These are phyloP conservation scores for Goniozus legneri DNA, from an alignment of 1,140 invertebrate species.

Conservation along the genomic window DNA sequence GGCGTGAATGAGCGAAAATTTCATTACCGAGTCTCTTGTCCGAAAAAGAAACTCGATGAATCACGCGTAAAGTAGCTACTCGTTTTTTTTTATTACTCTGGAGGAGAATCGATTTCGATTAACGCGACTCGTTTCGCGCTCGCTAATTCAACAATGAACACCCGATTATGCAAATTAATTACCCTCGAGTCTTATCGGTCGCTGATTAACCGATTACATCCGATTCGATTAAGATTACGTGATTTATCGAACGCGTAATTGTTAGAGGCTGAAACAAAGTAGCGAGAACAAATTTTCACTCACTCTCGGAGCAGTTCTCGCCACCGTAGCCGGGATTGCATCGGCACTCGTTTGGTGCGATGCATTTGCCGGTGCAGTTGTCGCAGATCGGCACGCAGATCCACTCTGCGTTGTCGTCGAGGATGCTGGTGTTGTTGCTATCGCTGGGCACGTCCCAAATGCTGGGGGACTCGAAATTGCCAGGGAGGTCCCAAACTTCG, in stretches of 20 bases:
- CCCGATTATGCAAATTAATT: background rate
- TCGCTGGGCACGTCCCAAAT: too few species aligned
- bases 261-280: background rate
- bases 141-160: background rate
- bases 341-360: slow-evolving; percentile 53
- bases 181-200: background rate
- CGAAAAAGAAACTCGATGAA: too few species aligned
- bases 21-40: too few species aligned
- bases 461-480: too few species aligned
- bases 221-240: slow-evolving; percentile 1
- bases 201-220: slow-evolving; percentile 2
- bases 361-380: slow-evolving; percentile 45
- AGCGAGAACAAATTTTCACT: slow-evolving; percentile 11
- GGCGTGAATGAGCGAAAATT: too few species aligned
- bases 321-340: slow-evolving; percentile 54
- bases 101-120: too few species aligned
- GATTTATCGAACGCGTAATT: background rate
- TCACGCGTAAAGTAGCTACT: too few species aligned
- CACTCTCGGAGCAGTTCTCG: slow-evolving; percentile 34
- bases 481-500: too few species aligned
- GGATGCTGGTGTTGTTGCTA: too few species aligned
- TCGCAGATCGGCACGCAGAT: slow-evolving; percentile 39
- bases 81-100: too few species aligned
- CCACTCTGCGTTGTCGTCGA: too few species aligned
- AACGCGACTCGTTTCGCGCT: slow-evolving; percentile 17